Percentiles rank a stretch among this genome's conserved stretches.
Conservation (phyloP, 2,888 invertebrate genomes). For the Ectemnius cavifrons region DNA sequence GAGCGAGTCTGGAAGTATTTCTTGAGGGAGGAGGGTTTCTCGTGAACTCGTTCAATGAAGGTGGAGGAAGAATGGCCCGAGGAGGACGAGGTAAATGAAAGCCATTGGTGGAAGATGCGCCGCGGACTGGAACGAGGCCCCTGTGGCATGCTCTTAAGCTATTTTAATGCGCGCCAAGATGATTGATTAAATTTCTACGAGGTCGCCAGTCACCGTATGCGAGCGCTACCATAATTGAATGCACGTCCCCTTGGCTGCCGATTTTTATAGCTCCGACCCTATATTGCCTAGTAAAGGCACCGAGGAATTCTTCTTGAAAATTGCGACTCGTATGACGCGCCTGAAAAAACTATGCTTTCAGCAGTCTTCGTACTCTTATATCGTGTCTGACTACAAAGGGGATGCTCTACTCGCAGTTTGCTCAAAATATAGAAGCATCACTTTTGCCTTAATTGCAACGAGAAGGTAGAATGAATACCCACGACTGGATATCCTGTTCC, state of each 20-base stretch:
- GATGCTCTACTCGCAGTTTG: no score
- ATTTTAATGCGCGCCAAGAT: slow-evolving; percentile 57
- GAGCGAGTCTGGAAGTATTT: not conserved
- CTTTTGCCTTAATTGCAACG: not conserved
- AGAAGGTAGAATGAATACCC: not conserved
- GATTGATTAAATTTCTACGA: slow-evolving; percentile 62
- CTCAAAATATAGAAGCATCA: no score
- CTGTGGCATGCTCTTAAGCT: slow-evolving; percentile 42
- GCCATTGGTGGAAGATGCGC: slow-evolving; percentile 27
- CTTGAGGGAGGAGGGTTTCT: not conserved
- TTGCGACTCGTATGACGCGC: slow-evolving; percentile 23
- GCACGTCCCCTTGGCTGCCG: slow-evolving; percentile 39
- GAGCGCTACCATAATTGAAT: slow-evolving; percentile 50
- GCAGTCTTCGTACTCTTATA: not conserved
- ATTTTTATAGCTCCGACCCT: slow-evolving; percentile 42
- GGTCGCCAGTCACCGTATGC: slow-evolving; percentile 16
- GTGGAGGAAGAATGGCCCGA: slow-evolving; percentile 20
- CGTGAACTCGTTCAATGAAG: no score
- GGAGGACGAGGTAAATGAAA: slow-evolving; percentile 25
- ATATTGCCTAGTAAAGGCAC: slow-evolving; percentile 19
- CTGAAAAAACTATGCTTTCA: slow-evolving; percentile 19
- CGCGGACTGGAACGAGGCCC: slow-evolving; percentile 42
- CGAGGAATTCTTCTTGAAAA: slow-evolving; percentile 28
- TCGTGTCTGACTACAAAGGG: no score
- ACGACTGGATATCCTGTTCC: not conserved